Evolutionary conservation across 2,888 invertebrate genomes (phyloP).

Genomic region (Agonopterix subpropinquella): DNA sequence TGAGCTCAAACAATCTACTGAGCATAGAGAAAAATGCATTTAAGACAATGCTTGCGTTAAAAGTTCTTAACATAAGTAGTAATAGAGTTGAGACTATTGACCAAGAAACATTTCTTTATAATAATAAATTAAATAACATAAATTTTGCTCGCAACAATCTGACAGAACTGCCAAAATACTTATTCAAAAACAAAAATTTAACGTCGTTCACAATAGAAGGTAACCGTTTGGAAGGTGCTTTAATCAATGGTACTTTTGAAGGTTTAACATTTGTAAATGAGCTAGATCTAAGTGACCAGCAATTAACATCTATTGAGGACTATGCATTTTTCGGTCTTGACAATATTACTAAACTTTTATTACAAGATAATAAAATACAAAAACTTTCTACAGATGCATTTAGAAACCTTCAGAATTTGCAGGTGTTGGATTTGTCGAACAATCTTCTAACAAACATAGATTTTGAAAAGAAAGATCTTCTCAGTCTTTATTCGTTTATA

Average conservation of each 20-base stretch:
- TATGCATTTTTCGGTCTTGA: conserved; percentile 39
- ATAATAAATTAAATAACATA: conserved; percentile 21
- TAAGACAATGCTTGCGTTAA: conserved; percentile 20
- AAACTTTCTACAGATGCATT: conserved; percentile 34
- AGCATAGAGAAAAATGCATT: conserved; percentile 29
- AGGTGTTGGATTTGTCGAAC: conserved; percentile 38
- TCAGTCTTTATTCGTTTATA: conserved; percentile 28
- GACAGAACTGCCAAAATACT: conserved; percentile 28
- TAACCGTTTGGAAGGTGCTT: conserved; percentile 36
- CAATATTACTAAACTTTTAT: conserved; percentile 24
- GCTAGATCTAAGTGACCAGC: conserved; percentile 40
- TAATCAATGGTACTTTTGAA: conserved; percentile 41
- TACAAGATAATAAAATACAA: conserved; percentile 40
- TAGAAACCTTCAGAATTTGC: conserved; percentile 25
- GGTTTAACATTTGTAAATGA: conserved; percentile 29
- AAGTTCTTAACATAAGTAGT: conserved; percentile 28
- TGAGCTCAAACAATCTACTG: conserved; percentile 35
- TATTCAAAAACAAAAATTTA: conserved; percentile 40
- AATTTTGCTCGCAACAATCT: conserved; percentile 40
- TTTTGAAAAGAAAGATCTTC: conserved; percentile 37
- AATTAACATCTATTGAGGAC: conserved; percentile 34
- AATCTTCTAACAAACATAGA: conserved; percentile 37
- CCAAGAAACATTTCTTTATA: conserved; percentile 26
- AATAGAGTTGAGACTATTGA: conserved; percentile 30
- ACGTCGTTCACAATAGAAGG: conserved; percentile 27